Evolutionary conservation across 2,888 invertebrate species (phyloP).

Genomic region (Cheilosia grossa): DNA sequence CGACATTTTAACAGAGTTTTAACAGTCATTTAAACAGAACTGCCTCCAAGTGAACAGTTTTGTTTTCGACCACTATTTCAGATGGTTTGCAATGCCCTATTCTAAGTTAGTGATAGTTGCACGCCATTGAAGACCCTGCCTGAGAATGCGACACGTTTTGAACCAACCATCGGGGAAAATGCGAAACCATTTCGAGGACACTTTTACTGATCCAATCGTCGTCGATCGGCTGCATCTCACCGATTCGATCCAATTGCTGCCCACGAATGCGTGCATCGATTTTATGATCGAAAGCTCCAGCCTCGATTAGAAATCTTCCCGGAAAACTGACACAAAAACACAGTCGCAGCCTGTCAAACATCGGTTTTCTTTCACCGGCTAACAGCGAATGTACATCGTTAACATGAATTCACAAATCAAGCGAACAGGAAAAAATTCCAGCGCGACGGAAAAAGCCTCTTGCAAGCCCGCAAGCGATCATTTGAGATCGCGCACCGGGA

Average conservation of each 20-base stretch:
- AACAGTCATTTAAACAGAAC: too few relatives aligned
- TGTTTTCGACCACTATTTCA: too few relatives aligned
- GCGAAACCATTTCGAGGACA: too few relatives aligned
- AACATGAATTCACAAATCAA: conserved; percentile 38
- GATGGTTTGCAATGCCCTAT: too few relatives aligned
- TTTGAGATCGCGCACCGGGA: conserved; percentile 19
- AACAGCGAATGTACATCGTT: conserved; percentile 31
- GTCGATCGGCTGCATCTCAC: too few relatives aligned
- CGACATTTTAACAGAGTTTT: too few relatives aligned
- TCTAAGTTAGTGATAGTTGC: too few relatives aligned
- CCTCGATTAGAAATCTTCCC: neutral
- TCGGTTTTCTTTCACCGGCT: neutral
- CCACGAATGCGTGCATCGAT: neutral
- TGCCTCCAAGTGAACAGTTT: too few relatives aligned
- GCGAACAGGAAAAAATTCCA: neutral
- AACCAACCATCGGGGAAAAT: too few relatives aligned
- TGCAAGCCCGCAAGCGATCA: conserved; percentile 37
- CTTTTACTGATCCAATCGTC: too few relatives aligned
- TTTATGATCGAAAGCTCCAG: conserved; percentile 1
- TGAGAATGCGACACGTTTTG: too few relatives aligned
- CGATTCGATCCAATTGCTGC: neutral
- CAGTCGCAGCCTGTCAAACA: neutral
- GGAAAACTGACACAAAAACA: neutral
- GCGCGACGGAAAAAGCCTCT: neutral
- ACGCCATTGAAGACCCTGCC: too few relatives aligned